Percentiles rank a stretch among this genome's conserved stretches.
phyloP scores from a whole-genome alignment of 1,140 invertebrate genomes.

The Drosophila sechellia region DNA sequence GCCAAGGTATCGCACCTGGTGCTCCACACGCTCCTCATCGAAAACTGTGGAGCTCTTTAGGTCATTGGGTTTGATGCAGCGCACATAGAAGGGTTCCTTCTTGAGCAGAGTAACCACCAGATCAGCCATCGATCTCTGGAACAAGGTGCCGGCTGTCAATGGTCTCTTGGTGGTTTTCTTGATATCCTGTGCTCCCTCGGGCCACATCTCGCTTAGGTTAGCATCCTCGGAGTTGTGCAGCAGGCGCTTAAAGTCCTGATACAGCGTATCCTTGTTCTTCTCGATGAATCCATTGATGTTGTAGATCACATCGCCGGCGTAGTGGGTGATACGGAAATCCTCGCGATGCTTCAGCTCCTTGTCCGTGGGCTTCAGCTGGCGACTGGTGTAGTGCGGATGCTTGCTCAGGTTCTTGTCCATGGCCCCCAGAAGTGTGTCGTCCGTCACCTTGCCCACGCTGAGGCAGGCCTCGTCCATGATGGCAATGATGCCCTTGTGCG shows the following conservation, averaged over 20 bases:
- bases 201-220: conserved; percentile 95
- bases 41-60: conserved; percentile 90
- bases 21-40: conserved; percentile 91
- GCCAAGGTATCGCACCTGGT: conserved; percentile 96
- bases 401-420: conserved; percentile 95
- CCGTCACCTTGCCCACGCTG: conserved; percentile 96
- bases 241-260: conserved; percentile 97
- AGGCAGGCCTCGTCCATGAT: conserved; percentile 98
- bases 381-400: conserved; percentile 95
- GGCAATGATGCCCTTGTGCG: conserved; percentile 95
- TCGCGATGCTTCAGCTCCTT: conserved; percentile 92
- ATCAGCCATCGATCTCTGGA: conserved; percentile 97
- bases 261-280: conserved; percentile 97
- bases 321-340: conserved; percentile 95
- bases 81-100: conserved; percentile 98
- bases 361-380: conserved; percentile 92
- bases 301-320: conserved; percentile 98
- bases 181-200: conserved; percentile 95
- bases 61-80: conserved; percentile 98
- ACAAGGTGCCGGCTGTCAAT: conserved; percentile 95
- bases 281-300: conserved; percentile 95
- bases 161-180: conserved; percentile 97
- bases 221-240: conserved; percentile 92
- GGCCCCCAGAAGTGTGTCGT: conserved; percentile 95
- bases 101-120: conserved; percentile 94